A percentile compares a stretch with the other conserved stretches of the same genome.
These are phyloP conservation scores for Sapajus apella DNA, from an alignment of 2,113 vertebrate genomes.

Conservation along the genomic window DNA sequence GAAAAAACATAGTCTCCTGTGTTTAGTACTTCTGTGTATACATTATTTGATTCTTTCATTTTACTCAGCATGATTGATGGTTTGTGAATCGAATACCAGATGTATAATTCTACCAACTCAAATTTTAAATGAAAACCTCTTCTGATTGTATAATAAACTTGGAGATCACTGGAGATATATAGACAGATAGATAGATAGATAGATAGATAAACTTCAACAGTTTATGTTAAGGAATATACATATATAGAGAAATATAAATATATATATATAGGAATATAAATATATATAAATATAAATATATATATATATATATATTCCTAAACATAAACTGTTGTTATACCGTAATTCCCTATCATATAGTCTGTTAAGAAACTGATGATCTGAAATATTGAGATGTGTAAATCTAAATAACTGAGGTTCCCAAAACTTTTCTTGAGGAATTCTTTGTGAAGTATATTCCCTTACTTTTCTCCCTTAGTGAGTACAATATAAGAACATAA, in stretches of 20 bases:
- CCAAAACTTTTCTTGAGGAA: neutral
- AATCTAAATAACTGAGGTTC: neutral
- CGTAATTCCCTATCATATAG: neutral
- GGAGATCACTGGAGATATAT: neutral
- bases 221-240: no score
- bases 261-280: no score
- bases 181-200: no score
- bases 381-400: neutral
- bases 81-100: neutral
- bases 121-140: neutral
- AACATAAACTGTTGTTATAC: neutral
- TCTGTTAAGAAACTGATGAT: neutral
- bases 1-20: neutral
- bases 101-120: conserved; percentile 25
- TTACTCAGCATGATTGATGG: neutral
- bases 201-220: no score
- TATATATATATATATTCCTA: neutral
- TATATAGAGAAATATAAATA: no score
- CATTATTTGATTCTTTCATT: neutral
- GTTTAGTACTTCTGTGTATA: neutral
- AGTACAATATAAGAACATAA: conserved; percentile 36
- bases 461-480: conserved; percentile 24
- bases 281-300: no score
- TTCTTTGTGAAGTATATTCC: neutral
- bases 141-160: conserved; percentile 20